phyloP scores from a whole-genome alignment of 2,797 vertebrate genomes.

The Anguilla anguilla region DNA sequence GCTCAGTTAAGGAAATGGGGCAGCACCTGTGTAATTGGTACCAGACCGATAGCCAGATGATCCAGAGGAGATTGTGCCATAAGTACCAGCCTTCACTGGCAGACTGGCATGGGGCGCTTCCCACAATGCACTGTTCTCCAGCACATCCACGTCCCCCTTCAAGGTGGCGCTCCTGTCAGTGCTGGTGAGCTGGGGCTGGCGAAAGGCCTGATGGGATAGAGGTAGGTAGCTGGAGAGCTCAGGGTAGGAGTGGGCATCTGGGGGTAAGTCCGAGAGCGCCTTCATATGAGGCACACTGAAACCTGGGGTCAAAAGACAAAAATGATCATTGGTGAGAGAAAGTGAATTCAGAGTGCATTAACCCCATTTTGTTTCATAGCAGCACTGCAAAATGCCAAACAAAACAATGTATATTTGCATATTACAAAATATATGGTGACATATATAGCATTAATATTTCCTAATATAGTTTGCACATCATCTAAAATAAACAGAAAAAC shows the following conservation, averaged over 20 bases:
- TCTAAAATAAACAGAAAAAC: not conserved
- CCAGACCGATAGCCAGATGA: conserved; percentile 63
- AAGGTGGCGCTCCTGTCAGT: conserved; percentile 56
- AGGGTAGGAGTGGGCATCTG: conserved; percentile 55
- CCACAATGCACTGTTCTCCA: conserved; percentile 66
- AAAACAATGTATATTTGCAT: conserved; percentile 15
- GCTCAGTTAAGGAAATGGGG: not conserved
- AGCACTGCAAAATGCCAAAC: not conserved
- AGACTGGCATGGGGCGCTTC: conserved; percentile 60
- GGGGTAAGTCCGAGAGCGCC: conserved; percentile 58
- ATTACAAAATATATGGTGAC: not conserved
- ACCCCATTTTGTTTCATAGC: not conserved
- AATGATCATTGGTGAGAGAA: not conserved
- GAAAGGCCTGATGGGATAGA: conserved; percentile 68
- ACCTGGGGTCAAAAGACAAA: conserved; percentile 53
- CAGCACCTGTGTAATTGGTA: conserved; percentile 76
- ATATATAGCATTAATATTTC: not conserved
- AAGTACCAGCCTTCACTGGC: conserved; percentile 49
- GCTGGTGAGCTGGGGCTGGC: conserved; percentile 62
- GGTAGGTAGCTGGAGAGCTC: conserved; percentile 64
- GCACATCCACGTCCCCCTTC: conserved; percentile 55
- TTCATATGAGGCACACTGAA: conserved; percentile 60
- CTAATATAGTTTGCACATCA: not conserved
- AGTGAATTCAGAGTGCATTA: not conserved
- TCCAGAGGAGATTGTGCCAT: conserved; percentile 60